Conservation (phyloP, 2,797 vertebrate species). For the Calcarius lapponicus region DNA sequence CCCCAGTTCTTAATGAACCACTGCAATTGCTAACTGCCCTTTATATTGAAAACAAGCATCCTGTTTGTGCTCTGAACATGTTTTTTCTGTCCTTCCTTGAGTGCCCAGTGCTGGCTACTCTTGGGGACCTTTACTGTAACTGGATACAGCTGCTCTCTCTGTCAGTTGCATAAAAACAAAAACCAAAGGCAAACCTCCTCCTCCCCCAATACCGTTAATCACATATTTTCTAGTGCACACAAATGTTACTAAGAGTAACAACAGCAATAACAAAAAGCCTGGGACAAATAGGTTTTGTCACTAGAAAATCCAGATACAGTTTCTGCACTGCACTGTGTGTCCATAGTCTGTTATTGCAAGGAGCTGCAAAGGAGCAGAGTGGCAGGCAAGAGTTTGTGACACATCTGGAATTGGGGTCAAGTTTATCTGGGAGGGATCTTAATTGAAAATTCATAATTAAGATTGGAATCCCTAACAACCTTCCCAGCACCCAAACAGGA, state of each 20-base stretch:
- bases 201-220: background rate
- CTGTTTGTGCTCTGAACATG: background rate
- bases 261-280: background rate
- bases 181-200: background rate
- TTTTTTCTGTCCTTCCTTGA: background rate
- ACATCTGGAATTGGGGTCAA: background rate
- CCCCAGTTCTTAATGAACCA: background rate
- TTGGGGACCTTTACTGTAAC: background rate
- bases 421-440: slow-evolving; percentile 35
- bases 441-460: slow-evolving; percentile 22
- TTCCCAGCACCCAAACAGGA: slow-evolving; percentile 17
- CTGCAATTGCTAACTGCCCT: background rate
- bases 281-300: background rate
- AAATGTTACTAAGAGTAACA: background rate
- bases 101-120: background rate
- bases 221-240: background rate
- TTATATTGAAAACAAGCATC: background rate
- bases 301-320: background rate
- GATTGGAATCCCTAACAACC: slow-evolving; percentile 1
- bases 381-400: background rate
- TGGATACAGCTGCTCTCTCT: slow-evolving; percentile 1
- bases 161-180: background rate
- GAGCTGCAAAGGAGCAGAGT: background rate
- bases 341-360: background rate
- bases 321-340: background rate